Evolutionary conservation across 2,113 vertebrate species (phyloP).

Genomic region (Nannospalax galili): DNA sequence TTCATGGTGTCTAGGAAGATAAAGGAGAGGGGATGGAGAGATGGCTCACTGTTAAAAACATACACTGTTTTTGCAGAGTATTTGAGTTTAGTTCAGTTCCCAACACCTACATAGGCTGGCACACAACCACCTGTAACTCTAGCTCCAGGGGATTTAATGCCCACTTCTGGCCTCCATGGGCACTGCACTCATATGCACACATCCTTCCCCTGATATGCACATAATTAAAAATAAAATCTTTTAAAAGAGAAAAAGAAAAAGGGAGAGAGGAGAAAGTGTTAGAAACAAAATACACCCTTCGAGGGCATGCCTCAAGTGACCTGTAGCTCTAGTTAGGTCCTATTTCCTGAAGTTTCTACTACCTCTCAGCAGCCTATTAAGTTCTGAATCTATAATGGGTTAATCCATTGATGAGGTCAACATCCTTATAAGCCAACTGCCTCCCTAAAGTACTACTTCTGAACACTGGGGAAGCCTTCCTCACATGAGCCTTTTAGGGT

Average conservation of each 20-base stretch:
- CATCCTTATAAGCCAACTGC: not conserved
- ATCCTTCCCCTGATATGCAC: too few relatives aligned
- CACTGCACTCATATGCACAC: not conserved
- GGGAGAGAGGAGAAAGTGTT: not conserved
- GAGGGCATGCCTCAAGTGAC: too few relatives aligned
- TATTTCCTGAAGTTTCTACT: too few relatives aligned
- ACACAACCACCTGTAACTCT: not conserved
- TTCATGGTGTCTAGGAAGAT: not conserved
- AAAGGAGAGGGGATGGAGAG: not conserved
- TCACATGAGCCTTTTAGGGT: not conserved
- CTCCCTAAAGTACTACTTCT: not conserved
- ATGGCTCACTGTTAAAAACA: not conserved
- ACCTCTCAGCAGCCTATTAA: too few relatives aligned
- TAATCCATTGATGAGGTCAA: not conserved
- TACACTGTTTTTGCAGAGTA: not conserved
- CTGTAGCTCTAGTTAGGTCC: not conserved
- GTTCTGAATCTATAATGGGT: not conserved
- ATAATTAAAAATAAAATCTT: not conserved
- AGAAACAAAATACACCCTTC: not conserved
- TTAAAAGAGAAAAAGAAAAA: too few relatives aligned
- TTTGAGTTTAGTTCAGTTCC: not conserved
- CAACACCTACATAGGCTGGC: not conserved
- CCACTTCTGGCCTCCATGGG: not conserved
- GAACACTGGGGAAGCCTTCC: not conserved
- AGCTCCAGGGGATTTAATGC: not conserved